Conservation (phyloP, 2,797 vertebrate species). For the Lemur catta region DNA sequence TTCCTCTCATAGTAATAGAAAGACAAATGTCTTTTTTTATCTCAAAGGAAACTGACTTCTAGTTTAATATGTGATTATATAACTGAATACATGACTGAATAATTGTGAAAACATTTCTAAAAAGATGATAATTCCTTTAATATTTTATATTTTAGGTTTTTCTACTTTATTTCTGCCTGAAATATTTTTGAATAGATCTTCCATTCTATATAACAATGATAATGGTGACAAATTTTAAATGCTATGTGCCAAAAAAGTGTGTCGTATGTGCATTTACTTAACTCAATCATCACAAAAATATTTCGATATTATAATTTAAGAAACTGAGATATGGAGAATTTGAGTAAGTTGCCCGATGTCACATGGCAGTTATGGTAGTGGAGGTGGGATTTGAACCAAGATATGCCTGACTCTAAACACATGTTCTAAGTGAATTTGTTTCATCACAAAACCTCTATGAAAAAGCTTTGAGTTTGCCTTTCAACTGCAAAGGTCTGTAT, state of each 20-base stretch:
- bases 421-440: not conserved
- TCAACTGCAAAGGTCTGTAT: not conserved
- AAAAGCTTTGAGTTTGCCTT: conserved; percentile 31
- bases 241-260: not conserved
- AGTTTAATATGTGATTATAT: not conserved
- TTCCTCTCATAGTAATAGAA: not conserved
- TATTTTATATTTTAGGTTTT: not conserved
- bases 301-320: conserved; percentile 20
- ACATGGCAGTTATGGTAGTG: not conserved
- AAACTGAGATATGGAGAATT: not conserved
- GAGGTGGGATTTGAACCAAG: not conserved
- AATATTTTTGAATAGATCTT: conserved; percentile 20
- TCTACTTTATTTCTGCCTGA: not conserved
- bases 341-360: not conserved
- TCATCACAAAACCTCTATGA: not conserved
- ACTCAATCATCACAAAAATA: conserved; percentile 8
- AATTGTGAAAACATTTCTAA: not conserved
- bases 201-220: not conserved
- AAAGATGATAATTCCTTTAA: not conserved
- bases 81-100: not conserved
- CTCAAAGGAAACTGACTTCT: not conserved
- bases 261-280: not conserved
- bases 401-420: not conserved
- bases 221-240: not conserved
- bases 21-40: not conserved